Percentiles rank a stretch among this genome's conserved stretches.
Evolutionary conservation across 1,140 invertebrate species (phyloP).

Genomic region (Drosophila kanapiae): DNA sequence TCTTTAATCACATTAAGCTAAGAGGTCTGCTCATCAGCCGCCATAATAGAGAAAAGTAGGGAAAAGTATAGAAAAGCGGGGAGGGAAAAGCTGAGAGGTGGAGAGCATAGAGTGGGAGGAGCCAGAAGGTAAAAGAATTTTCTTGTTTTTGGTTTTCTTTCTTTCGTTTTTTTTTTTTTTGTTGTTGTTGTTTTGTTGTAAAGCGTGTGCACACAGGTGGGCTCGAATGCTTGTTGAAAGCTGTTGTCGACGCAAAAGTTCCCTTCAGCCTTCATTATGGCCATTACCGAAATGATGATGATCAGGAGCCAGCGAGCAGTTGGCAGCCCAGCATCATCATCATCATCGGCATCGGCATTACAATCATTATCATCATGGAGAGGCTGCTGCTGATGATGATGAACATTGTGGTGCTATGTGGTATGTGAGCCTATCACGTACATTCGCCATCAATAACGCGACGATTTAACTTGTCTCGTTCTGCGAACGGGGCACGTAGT

Average conservation of each 20-base stretch:
- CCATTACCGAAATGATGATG: slow-evolving; percentile 48
- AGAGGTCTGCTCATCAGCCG: slow-evolving; percentile 36
- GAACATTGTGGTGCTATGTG: slow-evolving; percentile 35
- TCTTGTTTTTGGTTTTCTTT: slow-evolving; percentile 1
- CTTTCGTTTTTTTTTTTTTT: slow-evolving; percentile 2
- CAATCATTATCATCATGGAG: slow-evolving; percentile 32
- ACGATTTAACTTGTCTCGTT: slow-evolving; percentile 83
- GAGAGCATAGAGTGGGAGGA: slow-evolving; percentile 11
- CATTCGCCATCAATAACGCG: slow-evolving; percentile 82
- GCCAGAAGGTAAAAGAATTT: slow-evolving; percentile 30
- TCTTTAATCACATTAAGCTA: slow-evolving; percentile 51
- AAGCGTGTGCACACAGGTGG: slow-evolving; percentile 70
- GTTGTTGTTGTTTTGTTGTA: slow-evolving; percentile 46
- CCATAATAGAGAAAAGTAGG: slow-evolving; percentile 10
- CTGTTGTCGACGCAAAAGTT: slow-evolving; percentile 65
- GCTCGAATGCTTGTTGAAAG: slow-evolving; percentile 69
- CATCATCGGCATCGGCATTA: slow-evolving; percentile 33
- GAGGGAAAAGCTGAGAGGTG: not conserved
- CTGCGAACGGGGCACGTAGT: slow-evolving; percentile 66
- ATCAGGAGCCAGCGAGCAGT: slow-evolving; percentile 27
- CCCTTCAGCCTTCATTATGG: slow-evolving; percentile 45
- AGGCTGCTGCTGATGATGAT: slow-evolving; percentile 25
- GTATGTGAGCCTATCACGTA: slow-evolving; percentile 80
- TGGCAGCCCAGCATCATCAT: slow-evolving; percentile 40
- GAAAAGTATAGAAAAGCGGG: not conserved